Percentiles rank a stretch among this genome's conserved stretches.
These are phyloP conservation scores for Pomacea maculata DNA, from an alignment of 1,140 invertebrate genomes.

Conservation along the genomic window DNA sequence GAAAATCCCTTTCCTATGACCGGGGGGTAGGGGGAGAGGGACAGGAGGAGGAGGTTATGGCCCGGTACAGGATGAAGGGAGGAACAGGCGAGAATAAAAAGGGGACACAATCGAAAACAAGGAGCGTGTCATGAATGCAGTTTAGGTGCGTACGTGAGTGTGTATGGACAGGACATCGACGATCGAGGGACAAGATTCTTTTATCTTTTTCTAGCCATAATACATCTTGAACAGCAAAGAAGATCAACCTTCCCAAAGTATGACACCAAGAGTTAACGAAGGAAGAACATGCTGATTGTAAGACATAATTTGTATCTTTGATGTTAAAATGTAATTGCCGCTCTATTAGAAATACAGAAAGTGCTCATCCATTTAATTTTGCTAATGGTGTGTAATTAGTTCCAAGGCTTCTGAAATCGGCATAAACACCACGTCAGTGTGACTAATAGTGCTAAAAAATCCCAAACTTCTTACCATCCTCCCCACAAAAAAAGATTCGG, in stretches of 20 bases:
- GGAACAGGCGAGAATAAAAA: neutral
- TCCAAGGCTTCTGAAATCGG: neutral
- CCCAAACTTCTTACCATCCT: too few species aligned
- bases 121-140: neutral
- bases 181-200: too few species aligned
- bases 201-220: neutral
- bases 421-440: too few species aligned
- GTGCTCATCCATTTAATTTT: too few species aligned
- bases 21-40: neutral
- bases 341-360: too few species aligned
- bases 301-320: neutral
- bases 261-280: neutral
- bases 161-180: too few species aligned
- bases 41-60: neutral
- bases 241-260: neutral
- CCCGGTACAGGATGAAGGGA: neutral
- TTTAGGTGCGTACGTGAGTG: neutral
- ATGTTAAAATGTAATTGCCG: too few species aligned
- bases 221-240: neutral
- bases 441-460: too few species aligned
- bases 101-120: neutral
- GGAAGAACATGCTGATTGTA: neutral
- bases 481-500: too few species aligned
- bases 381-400: neutral
- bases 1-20: too few species aligned